Conservation (phyloP, 1,140 invertebrate genomes). For the Drosophila lacertosa region DNA sequence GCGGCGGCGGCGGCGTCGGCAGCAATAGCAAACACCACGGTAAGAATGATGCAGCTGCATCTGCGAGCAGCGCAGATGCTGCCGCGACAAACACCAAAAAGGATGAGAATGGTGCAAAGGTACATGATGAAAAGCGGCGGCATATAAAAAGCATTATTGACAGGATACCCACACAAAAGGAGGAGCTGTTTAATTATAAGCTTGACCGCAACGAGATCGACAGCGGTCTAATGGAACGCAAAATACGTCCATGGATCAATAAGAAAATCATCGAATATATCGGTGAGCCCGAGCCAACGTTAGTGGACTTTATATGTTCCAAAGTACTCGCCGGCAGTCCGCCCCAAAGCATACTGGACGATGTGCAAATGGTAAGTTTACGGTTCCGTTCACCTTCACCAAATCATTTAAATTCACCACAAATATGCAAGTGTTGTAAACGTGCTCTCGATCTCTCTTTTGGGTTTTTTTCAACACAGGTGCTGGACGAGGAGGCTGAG, state of each 20-base stretch:
- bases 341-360: slow-evolving; percentile 97
- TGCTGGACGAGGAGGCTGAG: slow-evolving; percentile 99
- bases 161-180: slow-evolving; percentile 98
- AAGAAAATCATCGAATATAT: slow-evolving; percentile 99
- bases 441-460: slow-evolving; percentile 2
- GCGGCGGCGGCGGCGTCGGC: slow-evolving; percentile 14
- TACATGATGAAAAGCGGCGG: slow-evolving; percentile 97
- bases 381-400: too few species aligned
- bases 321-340: slow-evolving; percentile 97
- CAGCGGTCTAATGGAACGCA: slow-evolving; percentile 94
- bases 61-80: slow-evolving; percentile 60
- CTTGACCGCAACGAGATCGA: slow-evolving; percentile 94
- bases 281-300: slow-evolving; percentile 98
- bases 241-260: slow-evolving; percentile 99
- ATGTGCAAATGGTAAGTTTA: slow-evolving; percentile 96
- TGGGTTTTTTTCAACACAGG: slow-evolving; percentile 89
- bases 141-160: slow-evolving; percentile 99
- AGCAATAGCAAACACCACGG: slow-evolving; percentile 53
- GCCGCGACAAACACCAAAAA: slow-evolving; percentile 86
- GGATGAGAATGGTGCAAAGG: slow-evolving; percentile 87
- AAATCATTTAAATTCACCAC: slow-evolving; percentile 3
- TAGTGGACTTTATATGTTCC: slow-evolving; percentile 99
- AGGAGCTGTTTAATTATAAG: slow-evolving; percentile 96
- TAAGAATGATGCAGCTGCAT: slow-evolving; percentile 75
- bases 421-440: not conserved